Evolutionary conservation across 1,140 invertebrate species (phyloP), one percentile per base, ranked within the genome.

Genomic region (Calliopsis andreniformis): DNA sequence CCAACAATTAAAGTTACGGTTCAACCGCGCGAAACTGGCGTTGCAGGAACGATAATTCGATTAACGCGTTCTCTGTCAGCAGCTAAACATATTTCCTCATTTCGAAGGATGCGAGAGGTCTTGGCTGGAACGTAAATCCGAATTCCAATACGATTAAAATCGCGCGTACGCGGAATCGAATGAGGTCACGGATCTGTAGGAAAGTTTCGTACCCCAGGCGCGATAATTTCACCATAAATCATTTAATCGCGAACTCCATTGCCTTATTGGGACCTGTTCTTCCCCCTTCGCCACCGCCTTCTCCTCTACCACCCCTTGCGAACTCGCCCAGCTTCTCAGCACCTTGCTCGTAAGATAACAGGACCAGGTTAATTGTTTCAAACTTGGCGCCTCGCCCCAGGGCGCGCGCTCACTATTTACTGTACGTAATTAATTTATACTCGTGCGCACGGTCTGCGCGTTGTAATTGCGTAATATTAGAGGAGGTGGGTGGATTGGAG

Each of bases 381-480:
- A 87, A 87, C 61, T 86, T 86, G 63, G 56, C 75, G 69, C 59
- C 63, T 68, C 45, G 81, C 66, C 79, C 64, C 63, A 42, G 51
- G 77, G 78, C 62, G 66, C 55, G 53, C 39, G 61, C 67, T 77
- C 78, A 75, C 72, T 85, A 86, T 87, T 87, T 86, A 85, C 77
- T 61, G 77, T 76, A 72, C 79, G 63, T 87, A 87, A 88, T 88
- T 87, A 86, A 87, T 87, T 85, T 85, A 86, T 80, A 76, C 72
- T 43, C 35, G 72, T 32, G 49, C 35, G 16, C 35, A 39, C 47
- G 49, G 67, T 28, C 68, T 58, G 53, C 53, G 71, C 43, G 64
- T 75, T 87, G 35, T 83, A 88, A 87, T 83, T 80, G 71, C 64
- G 28, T 56, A 69, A 84, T 86, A 85, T 80, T 78, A 72, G 25